Evolutionary conservation across 2,113 vertebrate species (phyloP).

Genomic region (Chionis minor): DNA sequence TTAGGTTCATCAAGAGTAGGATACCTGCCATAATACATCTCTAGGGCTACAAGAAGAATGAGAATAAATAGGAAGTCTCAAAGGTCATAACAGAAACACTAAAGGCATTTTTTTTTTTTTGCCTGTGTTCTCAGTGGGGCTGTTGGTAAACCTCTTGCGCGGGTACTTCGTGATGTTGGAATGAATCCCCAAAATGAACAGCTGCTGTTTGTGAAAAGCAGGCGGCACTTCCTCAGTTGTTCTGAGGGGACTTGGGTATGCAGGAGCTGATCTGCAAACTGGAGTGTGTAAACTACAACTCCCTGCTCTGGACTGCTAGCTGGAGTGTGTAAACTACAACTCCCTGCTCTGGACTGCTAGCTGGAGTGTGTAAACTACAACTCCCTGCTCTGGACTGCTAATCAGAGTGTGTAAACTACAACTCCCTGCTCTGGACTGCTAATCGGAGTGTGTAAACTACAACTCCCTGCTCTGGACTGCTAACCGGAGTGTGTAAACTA

Average conservation of each 20-base stretch:
- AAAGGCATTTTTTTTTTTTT: not conserved
- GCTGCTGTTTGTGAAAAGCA: not conserved
- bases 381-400: not conserved
- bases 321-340: not conserved
- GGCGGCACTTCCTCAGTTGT: not conserved
- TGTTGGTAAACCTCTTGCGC: not conserved
- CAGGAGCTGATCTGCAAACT: not conserved
- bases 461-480: not conserved
- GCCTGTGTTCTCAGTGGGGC: not conserved
- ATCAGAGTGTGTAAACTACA: not conserved
- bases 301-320: not conserved
- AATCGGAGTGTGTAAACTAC: not conserved
- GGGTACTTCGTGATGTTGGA: not conserved
- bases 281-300: not conserved
- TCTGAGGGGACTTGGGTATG: not conserved
- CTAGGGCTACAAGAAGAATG: not conserved
- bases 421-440: not conserved
- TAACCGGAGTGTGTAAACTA: too few species aligned
- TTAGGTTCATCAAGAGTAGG: not conserved
- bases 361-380: not conserved
- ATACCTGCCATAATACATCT: not conserved
- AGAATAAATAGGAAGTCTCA: not conserved
- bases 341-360: not conserved
- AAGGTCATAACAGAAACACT: not conserved
- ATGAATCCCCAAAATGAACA: not conserved